Evolutionary conservation across 2,888 invertebrate species (phyloP), one percentile per base, ranked within the genome.

Genomic region (Synanthedon andrenaeformis): DNA sequence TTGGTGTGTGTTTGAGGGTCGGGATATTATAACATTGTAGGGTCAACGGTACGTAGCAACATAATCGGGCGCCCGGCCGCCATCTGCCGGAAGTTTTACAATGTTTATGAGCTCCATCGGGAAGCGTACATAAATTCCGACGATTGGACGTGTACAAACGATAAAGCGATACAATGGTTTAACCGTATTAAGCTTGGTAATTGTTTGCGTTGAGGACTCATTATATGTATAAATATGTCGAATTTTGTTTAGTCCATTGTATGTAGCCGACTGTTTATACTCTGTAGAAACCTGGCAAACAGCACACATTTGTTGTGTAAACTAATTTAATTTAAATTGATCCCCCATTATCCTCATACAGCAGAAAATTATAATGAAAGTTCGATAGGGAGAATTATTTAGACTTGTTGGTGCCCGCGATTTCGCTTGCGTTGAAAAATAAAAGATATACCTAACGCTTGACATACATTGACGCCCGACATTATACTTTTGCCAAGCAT

Each of bases 1-100:
- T 49, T 12, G 51, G 53, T 23, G 51, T 52, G 51, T 54, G 52
- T 51, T 53, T 42, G 51, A 53, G 53, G 53, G 55, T 52, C 54
- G 49, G 28, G 55, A 52, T 54, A 53, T 52, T 55, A 49, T 23
- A 49, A 49, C 49, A 23, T 49, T 17, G 49, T 49, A 23, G 57
- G 62, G 61, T 60, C 60, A 55, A 55, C 51, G 62, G 53, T 58
- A 69, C 64, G 55, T 42, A 41, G 53, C 57, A 35, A 58, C 56
- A 80, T 81, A 79, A 81, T 80, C 82, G 74, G 66, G 70, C 64
- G 64, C 65, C 67, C 76, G 76, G 71, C 70, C 72, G 74, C 80
- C 82, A 82, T 80, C 78, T 82, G 81, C 79, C 85, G 84, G 84
- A 85, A 82, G 81, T 82, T 84, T 79, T 84, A 79, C 82, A 82